Base-by-base conservation (phyloP, 2,797 vertebrate genomes). In the Falco naumanni region DNA sequence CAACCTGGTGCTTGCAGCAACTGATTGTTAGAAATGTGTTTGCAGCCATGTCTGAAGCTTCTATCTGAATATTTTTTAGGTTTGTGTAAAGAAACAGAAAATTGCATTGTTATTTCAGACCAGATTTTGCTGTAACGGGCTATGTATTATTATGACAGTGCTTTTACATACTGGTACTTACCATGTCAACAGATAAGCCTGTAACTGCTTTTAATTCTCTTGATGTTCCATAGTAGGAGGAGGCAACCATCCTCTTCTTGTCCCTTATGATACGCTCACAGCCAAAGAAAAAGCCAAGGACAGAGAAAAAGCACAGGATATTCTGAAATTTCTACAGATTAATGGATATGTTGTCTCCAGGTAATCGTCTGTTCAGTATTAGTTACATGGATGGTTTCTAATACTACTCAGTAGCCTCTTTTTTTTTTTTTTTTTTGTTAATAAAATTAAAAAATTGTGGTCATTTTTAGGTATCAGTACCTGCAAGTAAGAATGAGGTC, bases 231-330 rank as follows among this genome's bases (percentile, higher is more conserved):
- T 93, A 95, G 86, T 97, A 99, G 99, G 99, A 95, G 99, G 99
- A 87, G 99, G 99, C 92, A 99, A 99, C 90, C 99, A 99, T 93
- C 99, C 99, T 22, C 97, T 99, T 81, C 98, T 99, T 95, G 99
- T 99, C 78, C 99, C 99, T n/a, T 99, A 99, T 16, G 99, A 99
- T 86, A 99, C 99, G 0, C 96, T 99, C 93, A 99, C 99, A 56
- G 99, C 99, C 96, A 99, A 99, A 98, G 99, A 99, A 97, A 99
- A 99, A 98, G 99, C 98, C 85, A 99, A 98, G 95, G 99, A 99
- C 96, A 97, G 99, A 97, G 99, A 99, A 92, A 99, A 99, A 97
- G 99, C 99, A 47, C 99, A 99, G 95, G 99, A 99, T 93, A 99
- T 99, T 93, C 98, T 99, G 81, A 99, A 99, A 97, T 99, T 99